Conservation (phyloP, 2,797 vertebrate genomes). For the Mus minutoides region DNA sequence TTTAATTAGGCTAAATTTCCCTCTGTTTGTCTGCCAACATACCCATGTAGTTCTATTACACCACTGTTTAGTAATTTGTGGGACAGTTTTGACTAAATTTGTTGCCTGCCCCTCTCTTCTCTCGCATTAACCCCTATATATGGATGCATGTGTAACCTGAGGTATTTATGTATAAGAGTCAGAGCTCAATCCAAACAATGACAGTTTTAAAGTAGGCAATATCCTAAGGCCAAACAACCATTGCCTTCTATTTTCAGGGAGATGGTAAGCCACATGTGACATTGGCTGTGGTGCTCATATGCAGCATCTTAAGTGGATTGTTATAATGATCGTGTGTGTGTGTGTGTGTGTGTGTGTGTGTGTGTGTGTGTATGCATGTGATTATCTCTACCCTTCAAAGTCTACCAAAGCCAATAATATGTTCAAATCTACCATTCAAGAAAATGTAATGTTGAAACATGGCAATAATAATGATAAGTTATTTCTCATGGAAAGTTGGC, state of each 20-base stretch:
- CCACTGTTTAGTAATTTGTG: neutral
- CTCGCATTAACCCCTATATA: neutral
- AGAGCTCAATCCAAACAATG: neutral
- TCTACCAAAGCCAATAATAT: conserved; percentile 24
- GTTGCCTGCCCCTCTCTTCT: neutral
- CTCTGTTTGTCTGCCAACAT: conserved; percentile 40
- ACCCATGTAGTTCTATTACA: neutral
- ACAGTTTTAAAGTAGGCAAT: neutral
- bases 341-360: neutral
- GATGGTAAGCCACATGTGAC: neutral
- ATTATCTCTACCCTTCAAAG: conserved; percentile 16
- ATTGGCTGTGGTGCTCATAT: conserved; percentile 13
- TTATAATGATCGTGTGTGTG: neutral
- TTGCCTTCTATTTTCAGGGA: conserved; percentile 34
- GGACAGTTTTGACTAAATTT: neutral
- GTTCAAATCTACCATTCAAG: conserved; percentile 1
- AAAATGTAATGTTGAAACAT: neutral
- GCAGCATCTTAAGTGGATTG: conserved; percentile 14
- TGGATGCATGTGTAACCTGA: neutral
- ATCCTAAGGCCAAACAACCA: neutral
- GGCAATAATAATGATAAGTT: neutral
- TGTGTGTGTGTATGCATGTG: neutral
- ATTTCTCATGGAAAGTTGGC: neutral
- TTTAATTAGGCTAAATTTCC: conserved; percentile 10
- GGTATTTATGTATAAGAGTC: neutral